Evolutionary conservation across 2,888 invertebrate genomes (phyloP), one percentile per base, ranked within the genome.

Genomic region (Drosophila rellima): DNA sequence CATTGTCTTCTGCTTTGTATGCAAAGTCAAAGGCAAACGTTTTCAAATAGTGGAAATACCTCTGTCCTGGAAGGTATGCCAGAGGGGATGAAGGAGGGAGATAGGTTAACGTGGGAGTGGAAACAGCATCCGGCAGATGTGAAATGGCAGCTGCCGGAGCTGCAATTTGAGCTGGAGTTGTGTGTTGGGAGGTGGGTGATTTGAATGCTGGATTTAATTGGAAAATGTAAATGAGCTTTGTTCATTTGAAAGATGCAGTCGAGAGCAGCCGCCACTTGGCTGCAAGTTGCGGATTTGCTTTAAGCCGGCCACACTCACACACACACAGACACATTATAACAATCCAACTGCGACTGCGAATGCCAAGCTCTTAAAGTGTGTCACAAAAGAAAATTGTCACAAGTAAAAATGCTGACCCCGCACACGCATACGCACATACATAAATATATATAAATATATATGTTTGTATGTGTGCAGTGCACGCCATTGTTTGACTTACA

Each of bases 211-310:
- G 85, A 91, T 90, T 90, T 90, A 91, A 90, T 90, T 90, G 91
- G 85, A 91, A 91, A 89, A 90, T 91, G 88, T 83, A 91, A 90
- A 90, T 90, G 91, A 90, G 91, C 84, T 89, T 80, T 85, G 77
- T 88, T 88, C 78, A 88, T 88, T 88, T 89, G 88, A 89, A 75
- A 75, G 72, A 71, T 67, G 77, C 60, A 70, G 73, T 65, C 37
- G 47, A 75, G 60, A 70, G 78, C 69, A 63, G 80, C 61, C 66
- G 75, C 78, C 72, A 80, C 82, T 83, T 82, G 83, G 74, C 65
- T 72, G 74, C 50, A 64, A 60, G 78, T 67, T 65, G 68, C 67
- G 82, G 72, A 74, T 76, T 82, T 74, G 74, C 86, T 80, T 86
- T 79, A 82, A 82, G 67, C 66, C 62, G 62, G 62, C 40, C 60